A percentile compares a stretch with the other conserved stretches of the same genome.
Conservation (phyloP, 2,797 vertebrate genomes). For the Rhabdomys pumilio region DNA sequence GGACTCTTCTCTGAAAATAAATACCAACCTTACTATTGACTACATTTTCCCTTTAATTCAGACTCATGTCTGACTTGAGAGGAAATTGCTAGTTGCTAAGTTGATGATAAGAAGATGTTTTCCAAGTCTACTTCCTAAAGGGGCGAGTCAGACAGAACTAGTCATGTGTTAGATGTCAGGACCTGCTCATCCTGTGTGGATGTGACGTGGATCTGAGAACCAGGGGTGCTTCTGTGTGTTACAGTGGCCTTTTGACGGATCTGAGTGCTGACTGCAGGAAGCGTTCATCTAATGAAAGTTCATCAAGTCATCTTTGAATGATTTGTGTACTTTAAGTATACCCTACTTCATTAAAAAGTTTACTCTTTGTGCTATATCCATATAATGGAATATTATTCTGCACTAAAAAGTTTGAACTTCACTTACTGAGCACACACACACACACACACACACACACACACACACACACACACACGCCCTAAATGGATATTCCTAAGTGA, state of each 20-base stretch:
- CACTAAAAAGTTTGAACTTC: not conserved
- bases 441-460: no score
- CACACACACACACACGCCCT: not conserved
- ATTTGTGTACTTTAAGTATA: not conserved
- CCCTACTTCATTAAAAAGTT: not conserved
- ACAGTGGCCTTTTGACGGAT: not conserved
- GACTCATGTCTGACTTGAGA: not conserved
- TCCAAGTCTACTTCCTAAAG: not conserved
- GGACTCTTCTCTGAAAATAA: not conserved
- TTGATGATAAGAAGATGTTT: conserved; percentile 39
- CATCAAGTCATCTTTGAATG: not conserved
- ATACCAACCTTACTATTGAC: not conserved
- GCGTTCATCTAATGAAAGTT: not conserved
- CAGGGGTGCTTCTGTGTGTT: not conserved
- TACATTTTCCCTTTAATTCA: conserved; percentile 47
- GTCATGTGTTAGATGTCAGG: not conserved
- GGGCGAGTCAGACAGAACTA: not conserved
- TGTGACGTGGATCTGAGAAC: not conserved
- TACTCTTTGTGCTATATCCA: not conserved
- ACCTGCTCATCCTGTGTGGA: not conserved
- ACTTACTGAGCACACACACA: not conserved
- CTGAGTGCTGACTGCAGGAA: not conserved
- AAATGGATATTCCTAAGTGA: not conserved
- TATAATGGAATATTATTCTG: not conserved
- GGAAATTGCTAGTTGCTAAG: conserved; percentile 1